Conservation (phyloP, 1,140 invertebrate species). For the Sarcophaga peregrina region DNA sequence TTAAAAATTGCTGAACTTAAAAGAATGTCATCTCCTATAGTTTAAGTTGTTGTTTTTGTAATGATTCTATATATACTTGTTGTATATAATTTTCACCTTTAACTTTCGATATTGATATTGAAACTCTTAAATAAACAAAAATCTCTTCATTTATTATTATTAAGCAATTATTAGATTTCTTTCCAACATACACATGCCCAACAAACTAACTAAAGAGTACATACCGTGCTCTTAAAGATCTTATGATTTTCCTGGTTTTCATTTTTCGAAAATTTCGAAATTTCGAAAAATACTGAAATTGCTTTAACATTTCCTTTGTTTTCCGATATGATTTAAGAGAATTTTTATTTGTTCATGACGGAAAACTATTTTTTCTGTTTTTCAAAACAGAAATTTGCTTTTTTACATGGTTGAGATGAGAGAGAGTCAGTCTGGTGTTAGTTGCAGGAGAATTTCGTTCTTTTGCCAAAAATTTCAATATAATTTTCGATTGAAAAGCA, state of each 20-base stretch:
- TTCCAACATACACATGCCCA: no score
- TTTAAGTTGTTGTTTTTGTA: neutral
- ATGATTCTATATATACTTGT: neutral
- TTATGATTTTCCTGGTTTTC: no score
- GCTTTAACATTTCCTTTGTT: no score
- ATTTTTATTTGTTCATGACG: no score
- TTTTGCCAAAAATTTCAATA: constrained; percentile 31
- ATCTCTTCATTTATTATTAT: neutral
- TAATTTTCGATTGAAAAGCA: neutral
- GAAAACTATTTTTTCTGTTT: neutral
- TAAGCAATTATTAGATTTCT: neutral
- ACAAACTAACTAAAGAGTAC: neutral
- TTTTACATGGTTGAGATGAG: neutral
- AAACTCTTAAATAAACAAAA: constrained; percentile 9
- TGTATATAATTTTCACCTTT: constrained; percentile 1
- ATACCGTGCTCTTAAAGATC: neutral
- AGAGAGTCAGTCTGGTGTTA: neutral
- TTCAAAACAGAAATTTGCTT: neutral
- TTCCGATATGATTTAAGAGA: no score
- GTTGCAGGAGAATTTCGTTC: neutral
- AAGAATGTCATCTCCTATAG: neutral
- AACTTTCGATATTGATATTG: neutral
- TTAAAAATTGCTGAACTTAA: neutral
- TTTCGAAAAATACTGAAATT: no score
- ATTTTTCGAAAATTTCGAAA: no score